Conservation (phyloP, 2,888 invertebrate species). For the Uloborus plumipes region DNA sequence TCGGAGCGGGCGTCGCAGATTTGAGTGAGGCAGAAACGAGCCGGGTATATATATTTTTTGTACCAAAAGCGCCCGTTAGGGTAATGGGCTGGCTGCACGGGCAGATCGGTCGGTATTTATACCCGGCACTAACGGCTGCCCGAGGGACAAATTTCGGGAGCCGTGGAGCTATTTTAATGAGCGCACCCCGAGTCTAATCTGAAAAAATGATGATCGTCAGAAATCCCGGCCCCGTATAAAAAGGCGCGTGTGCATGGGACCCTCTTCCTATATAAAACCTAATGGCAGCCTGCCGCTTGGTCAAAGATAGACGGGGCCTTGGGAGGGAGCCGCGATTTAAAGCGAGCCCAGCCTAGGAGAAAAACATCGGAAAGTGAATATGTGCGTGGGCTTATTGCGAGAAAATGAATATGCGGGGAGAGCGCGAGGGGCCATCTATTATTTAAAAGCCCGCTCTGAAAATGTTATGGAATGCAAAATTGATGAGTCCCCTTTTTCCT, state of each 20-base stretch:
- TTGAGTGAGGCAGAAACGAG: too few relatives aligned
- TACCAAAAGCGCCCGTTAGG: constrained; percentile 42
- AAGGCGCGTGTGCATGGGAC: constrained; percentile 21
- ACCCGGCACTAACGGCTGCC: constrained; percentile 20
- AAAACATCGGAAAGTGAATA: constrained; percentile 53
- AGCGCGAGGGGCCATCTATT: constrained; percentile 56
- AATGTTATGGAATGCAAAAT: constrained; percentile 62
- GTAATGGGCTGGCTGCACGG: constrained; percentile 42
- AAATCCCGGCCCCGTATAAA: constrained; percentile 56
- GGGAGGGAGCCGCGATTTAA: constrained; percentile 19
- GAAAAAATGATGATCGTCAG: constrained; percentile 60
- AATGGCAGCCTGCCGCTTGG: constrained; percentile 54
- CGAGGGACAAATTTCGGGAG: constrained; percentile 47
- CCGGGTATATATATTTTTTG: not conserved
- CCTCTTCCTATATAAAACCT: constrained; percentile 43
- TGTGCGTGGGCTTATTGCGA: constrained; percentile 50
- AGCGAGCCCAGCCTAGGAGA: constrained; percentile 9
- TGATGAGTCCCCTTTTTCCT: constrained; percentile 45
- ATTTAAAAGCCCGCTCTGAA: constrained; percentile 57
- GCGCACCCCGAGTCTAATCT: constrained; percentile 49
- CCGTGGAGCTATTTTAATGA: constrained; percentile 61
- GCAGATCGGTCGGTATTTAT: constrained; percentile 33
- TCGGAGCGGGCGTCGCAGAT: too few relatives aligned
- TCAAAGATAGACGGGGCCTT: constrained; percentile 51
- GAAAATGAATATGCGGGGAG: constrained; percentile 61